Evolutionary conservation across 2,888 invertebrate species (phyloP).

Genomic region (Panopea generosa): DNA sequence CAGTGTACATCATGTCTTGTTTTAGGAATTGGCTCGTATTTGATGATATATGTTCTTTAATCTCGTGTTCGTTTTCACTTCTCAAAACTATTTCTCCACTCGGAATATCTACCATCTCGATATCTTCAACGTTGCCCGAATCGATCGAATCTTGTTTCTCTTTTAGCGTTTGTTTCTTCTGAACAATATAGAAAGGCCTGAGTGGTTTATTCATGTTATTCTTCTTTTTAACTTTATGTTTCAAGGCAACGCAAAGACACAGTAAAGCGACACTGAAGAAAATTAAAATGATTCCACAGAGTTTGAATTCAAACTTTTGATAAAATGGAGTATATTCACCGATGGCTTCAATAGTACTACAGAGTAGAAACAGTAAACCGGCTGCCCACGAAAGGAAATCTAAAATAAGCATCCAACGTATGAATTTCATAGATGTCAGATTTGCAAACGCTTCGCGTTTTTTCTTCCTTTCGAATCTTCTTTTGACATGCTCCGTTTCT

Average conservation of each 20-base stretch:
- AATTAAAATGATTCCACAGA: constrained; percentile 27
- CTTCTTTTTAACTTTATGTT: constrained; percentile 31
- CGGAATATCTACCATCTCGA: constrained; percentile 9
- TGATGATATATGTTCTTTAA: neutral
- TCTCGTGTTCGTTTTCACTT: neutral
- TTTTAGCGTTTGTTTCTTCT: constrained; percentile 21
- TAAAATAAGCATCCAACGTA: constrained; percentile 27
- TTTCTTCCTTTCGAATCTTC: constrained; percentile 24
- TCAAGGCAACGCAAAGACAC: neutral
- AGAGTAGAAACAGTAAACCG: constrained; percentile 33
- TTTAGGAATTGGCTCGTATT: too few species aligned
- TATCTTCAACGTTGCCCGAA: constrained; percentile 48
- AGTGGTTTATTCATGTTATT: constrained; percentile 12
- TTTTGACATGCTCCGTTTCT: constrained; percentile 38
- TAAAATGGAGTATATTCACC: constrained; percentile 46
- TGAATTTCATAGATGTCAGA: neutral
- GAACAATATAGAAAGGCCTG: constrained; percentile 23
- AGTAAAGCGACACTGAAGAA: too few species aligned
- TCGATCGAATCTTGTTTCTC: neutral
- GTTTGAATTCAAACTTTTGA: constrained; percentile 17
- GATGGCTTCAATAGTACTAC: constrained; percentile 43
- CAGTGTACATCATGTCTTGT: too few species aligned
- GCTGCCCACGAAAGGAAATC: constrained; percentile 23
- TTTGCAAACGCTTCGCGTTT: neutral
- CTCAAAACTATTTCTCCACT: neutral